phyloP scores from a whole-genome alignment of 2,113 vertebrate genomes.

The Fulica atra region DNA sequence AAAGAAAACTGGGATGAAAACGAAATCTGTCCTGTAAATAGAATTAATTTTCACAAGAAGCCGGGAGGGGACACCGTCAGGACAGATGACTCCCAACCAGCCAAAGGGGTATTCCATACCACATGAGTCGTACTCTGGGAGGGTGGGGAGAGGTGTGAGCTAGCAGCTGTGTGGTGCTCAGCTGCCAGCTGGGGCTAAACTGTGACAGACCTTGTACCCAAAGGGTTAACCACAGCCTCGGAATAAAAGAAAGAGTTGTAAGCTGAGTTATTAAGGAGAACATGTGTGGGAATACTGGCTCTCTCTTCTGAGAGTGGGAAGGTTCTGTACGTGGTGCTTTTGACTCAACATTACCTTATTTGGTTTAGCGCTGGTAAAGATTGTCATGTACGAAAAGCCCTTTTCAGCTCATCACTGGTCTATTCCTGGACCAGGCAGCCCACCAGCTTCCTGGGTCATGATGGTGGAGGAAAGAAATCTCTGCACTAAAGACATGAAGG shows the following conservation, averaged over 20 bases:
- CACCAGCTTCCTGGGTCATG: rapidly evolving
- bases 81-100: no score
- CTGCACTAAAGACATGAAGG: neutral
- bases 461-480: neutral
- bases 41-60: no score
- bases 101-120: no score
- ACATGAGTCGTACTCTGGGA: no score
- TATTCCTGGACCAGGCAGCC: neutral
- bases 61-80: no score
- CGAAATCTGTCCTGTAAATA: neutral
- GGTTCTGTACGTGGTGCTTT: neutral
- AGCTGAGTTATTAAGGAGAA: neutral
- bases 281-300: neutral
- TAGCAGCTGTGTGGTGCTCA: no score
- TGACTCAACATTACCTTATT: neutral
- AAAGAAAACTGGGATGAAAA: neutral
- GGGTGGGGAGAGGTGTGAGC: no score
- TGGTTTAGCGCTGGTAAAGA: neutral
- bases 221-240: neutral
- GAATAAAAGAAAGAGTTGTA: neutral
- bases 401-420: rapidly evolving
- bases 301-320: neutral
- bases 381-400: neutral
- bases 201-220: neutral
- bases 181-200: no score